phyloP scores from a whole-genome alignment of 2,888 invertebrate species.

The Drosophila rellima region DNA sequence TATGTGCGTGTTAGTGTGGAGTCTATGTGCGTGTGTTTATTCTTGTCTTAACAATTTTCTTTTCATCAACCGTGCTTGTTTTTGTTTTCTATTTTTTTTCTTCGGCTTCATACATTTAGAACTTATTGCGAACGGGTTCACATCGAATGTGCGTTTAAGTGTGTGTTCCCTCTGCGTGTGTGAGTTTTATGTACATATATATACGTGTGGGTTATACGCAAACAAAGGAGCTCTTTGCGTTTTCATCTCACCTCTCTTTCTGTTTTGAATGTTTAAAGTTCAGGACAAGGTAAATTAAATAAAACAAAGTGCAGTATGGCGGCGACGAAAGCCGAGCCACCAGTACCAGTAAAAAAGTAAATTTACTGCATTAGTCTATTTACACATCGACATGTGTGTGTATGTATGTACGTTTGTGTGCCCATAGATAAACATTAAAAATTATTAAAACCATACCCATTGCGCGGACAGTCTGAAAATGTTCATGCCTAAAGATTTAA shows the following conservation, averaged over 20 bases:
- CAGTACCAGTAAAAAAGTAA: constrained; percentile 27
- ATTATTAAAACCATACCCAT: constrained; percentile 40
- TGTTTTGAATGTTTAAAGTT: constrained; percentile 59
- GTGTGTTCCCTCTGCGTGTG: constrained; percentile 8
- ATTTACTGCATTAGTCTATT: constrained; percentile 28
- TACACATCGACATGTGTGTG: not conserved
- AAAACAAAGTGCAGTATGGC: constrained; percentile 58
- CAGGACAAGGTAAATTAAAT: constrained; percentile 59
- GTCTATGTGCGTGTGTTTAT: constrained; percentile 46
- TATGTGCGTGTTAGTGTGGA: constrained; percentile 19
- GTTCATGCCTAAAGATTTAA: constrained; percentile 11
- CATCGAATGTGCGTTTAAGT: constrained; percentile 27
- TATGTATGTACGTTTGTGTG: constrained; percentile 5
- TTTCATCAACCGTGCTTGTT: constrained; percentile 26
- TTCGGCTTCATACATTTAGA: constrained; percentile 33
- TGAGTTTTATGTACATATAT: constrained; percentile 18
- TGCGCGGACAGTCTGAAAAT: constrained; percentile 22
- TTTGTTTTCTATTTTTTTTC: constrained; percentile 27
- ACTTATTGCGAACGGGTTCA: constrained; percentile 50
- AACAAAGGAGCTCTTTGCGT: constrained; percentile 56
- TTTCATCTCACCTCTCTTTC: constrained; percentile 47
- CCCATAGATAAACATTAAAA: constrained; percentile 48
- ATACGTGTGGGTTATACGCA: constrained; percentile 48
- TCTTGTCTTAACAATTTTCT: constrained; percentile 43
- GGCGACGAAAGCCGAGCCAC: constrained; percentile 22